A percentile compares a stretch with the other conserved stretches of the same genome.
phyloP scores from a whole-genome alignment of 1,140 invertebrate species.

The Pseudomyrmex flavicornis region DNA sequence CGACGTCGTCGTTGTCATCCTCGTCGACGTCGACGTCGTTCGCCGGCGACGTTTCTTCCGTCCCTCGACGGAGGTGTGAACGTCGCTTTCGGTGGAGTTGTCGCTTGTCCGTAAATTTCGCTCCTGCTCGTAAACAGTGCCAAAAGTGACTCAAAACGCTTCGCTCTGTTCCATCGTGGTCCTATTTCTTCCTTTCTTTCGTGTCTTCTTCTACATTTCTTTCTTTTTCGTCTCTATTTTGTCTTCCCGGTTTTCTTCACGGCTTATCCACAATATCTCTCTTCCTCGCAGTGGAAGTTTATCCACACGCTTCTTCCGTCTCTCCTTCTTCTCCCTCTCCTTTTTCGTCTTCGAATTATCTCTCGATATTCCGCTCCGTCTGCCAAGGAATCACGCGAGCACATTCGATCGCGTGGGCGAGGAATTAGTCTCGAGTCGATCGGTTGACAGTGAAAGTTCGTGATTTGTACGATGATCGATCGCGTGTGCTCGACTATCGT shows the following conservation, averaged over 20 bases:
- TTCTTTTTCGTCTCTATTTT: too few species aligned
- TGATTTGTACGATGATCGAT: conserved; percentile 33
- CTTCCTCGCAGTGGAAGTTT: neutral
- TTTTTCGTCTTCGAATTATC: conserved; percentile 36
- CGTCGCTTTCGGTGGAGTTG: conserved; percentile 65
- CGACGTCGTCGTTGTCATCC: conserved; percentile 47
- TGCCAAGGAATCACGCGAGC: conserved; percentile 9
- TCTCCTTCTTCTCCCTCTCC: conserved; percentile 26
- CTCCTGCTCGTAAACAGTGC: conserved; percentile 76
- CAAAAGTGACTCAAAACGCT: conserved; percentile 81
- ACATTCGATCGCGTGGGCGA: conserved; percentile 40
- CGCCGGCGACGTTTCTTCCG: neutral
- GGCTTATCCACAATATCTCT: neutral
- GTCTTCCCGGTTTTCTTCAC: neutral
- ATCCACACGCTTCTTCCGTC: neutral
- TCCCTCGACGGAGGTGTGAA: conserved; percentile 63
- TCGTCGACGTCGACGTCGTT: conserved; percentile 38
- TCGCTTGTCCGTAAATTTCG: conserved; percentile 54
- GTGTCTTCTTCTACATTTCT: too few species aligned
- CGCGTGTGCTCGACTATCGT: conserved; percentile 1
- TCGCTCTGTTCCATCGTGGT: conserved; percentile 56
- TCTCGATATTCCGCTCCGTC: neutral
- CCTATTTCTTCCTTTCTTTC: neutral
- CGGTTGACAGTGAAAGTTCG: conserved; percentile 7
- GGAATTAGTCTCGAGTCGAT: conserved; percentile 6